Percentiles rank a stretch among this genome's conserved stretches.
Conservation (phyloP, 2,797 vertebrate species). For the Sardinella longiceps region DNA sequence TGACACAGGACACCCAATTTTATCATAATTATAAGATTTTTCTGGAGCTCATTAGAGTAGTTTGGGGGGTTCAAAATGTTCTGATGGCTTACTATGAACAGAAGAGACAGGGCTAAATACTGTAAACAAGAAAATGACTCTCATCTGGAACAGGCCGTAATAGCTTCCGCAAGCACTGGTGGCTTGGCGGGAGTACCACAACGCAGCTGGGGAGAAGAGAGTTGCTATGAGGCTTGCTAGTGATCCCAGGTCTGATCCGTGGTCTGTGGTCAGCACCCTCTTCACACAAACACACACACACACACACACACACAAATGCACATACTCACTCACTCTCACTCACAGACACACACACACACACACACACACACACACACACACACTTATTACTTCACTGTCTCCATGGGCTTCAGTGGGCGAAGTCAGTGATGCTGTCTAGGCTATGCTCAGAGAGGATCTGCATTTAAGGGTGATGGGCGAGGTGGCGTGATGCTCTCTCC, state of each 20-base stretch:
- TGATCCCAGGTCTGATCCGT: neutral
- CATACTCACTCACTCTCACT: too few relatives aligned
- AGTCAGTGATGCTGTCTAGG: neutral
- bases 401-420: neutral
- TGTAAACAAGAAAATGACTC: neutral
- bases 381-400: neutral
- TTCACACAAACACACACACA: neutral
- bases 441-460: neutral
- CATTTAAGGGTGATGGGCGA: neutral
- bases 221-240: neutral
- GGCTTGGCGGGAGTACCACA: neutral
- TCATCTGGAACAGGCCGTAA: slow-evolving; percentile 7
- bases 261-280: neutral
- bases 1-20: neutral
- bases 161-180: neutral
- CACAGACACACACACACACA: too few relatives aligned
- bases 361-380: neutral
- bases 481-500: slow-evolving; percentile 4
- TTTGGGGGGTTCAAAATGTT: neutral
- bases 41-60: neutral
- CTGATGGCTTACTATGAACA: neutral
- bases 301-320: too few relatives aligned
- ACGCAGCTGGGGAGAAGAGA: neutral
- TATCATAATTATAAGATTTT: too few relatives aligned
- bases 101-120: neutral